Base-by-base conservation (phyloP, 2,113 vertebrate species). In the Centropristis striata region DNA sequence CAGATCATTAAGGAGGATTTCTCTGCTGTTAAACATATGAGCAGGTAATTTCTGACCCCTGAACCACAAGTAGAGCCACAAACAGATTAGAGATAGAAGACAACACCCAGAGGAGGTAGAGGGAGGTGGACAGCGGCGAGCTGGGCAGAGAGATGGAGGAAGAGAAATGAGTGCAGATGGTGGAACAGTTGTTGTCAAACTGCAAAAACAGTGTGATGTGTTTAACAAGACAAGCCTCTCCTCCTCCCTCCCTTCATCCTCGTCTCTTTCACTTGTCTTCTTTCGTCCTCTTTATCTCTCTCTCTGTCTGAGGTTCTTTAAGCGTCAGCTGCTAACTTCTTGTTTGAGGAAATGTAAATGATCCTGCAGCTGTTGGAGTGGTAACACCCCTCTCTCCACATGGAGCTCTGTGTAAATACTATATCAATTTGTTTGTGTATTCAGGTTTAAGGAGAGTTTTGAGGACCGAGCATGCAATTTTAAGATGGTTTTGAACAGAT, bases 141-240 rank as follows among this genome's bases (percentile, higher is more conserved):
- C 5, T 5, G 42, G 25, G n/a, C 1, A 10, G 55, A 32, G 36
- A 0, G 8, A 60, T 23, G 18, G 12, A 28, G 21, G 49, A 23
- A 58, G 15, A 8, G 27, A 60, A 49, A 55, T 23, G 23, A 44
- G 69, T 80, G 80, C 86, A 88, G 66, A 80, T 46, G 71, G 87
- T 71, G 74, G 76, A 83, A 55, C 76, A 78, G 73, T 78, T 70
- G 59, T 71, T 82, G 75, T 82, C 71, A 83, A 70, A 85, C 71
- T 54, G 28, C 0, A 0, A 66, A 65, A 80, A 69, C 55, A 65
- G 60, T 4, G 1, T 54, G 71, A 79, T 69, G 82, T 15, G 32
- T 53, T 51, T 69, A 71, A 78, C 36, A 58, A 79, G 75, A 79
- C 63, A 1, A 65, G 63, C 28, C n/a, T 57, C 72, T 59, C 25